A percentile compares a stretch with the other conserved stretches of the same genome.
Conservation (phyloP, 2,888 invertebrate species). For the Lasioglossum lativentre region DNA sequence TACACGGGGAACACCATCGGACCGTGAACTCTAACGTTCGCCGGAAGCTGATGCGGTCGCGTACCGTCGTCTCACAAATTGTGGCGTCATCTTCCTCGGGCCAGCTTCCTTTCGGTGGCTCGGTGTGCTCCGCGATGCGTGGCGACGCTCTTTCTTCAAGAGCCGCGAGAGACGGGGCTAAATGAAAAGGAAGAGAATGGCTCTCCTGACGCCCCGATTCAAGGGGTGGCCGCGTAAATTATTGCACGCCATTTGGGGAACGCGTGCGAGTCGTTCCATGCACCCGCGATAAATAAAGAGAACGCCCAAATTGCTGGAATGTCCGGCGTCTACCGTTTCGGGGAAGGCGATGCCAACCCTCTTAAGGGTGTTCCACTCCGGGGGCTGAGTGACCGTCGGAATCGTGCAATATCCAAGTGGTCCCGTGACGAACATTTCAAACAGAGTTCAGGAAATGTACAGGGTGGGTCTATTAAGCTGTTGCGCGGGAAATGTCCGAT, state of each 20-base stretch:
- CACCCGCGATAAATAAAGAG: conserved; percentile 32
- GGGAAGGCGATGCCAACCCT: neutral
- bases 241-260: conserved; percentile 31
- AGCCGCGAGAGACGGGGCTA: conserved; percentile 17
- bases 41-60: conserved; percentile 57
- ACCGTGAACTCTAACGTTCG: conserved; percentile 64
- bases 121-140: conserved; percentile 34
- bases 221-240: conserved; percentile 34
- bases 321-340: neutral
- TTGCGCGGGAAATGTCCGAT: neutral
- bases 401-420: neutral
- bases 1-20: conserved; percentile 48
- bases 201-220: conserved; percentile 40
- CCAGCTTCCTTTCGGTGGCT: conserved; percentile 42
- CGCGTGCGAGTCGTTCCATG: conserved; percentile 5
- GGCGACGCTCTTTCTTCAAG: neutral
- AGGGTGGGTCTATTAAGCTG: neutral
- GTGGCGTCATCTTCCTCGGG: conserved; percentile 55
- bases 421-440: neutral
- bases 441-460: neutral
- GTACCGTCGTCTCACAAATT: conserved; percentile 54
- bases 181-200: conserved; percentile 54
- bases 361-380: neutral
- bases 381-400: neutral
- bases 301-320: conserved; percentile 30